Evolutionary conservation across 1,140 invertebrate species (phyloP).

Genomic region (Saccostrea echinata): DNA sequence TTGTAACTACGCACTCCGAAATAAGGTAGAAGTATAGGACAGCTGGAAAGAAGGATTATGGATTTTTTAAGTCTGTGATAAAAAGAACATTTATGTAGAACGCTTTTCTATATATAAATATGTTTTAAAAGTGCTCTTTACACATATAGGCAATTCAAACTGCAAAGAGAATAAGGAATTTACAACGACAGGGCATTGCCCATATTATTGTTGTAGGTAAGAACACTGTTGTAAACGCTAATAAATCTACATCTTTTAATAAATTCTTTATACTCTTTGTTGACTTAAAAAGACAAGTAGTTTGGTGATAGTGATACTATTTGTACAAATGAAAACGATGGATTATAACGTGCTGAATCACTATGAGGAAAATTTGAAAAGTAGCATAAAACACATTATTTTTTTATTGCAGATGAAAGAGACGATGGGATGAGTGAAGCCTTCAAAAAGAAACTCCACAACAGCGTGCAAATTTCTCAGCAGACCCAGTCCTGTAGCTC

Average conservation of each 20-base stretch:
- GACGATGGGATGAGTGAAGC: constrained; percentile 55
- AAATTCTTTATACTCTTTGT: neutral
- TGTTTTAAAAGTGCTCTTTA: neutral
- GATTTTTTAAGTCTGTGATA: too few species aligned
- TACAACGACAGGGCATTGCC: constrained; percentile 62
- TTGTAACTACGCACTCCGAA: constrained; percentile 52
- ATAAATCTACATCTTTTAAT: neutral
- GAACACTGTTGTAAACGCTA: neutral
- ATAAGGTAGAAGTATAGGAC: constrained; percentile 56
- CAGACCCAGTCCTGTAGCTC: neutral
- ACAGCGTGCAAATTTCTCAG: neutral
- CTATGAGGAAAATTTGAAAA: too few species aligned
- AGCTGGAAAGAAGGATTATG: neutral
- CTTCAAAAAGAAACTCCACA: constrained; percentile 61
- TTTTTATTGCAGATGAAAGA: constrained; percentile 55
- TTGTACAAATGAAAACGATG: too few species aligned
- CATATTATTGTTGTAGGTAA: constrained; percentile 69
- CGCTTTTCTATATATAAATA: too few species aligned
- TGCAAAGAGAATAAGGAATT: constrained; percentile 60
- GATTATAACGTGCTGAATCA: too few species aligned
- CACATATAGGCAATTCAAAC: constrained; percentile 62
- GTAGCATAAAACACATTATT: neutral
- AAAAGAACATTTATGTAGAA: too few species aligned
- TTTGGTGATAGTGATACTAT: too few species aligned
- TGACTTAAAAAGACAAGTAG: too few species aligned